Base-by-base conservation (phyloP, 1,140 invertebrate species). In the Psix sp. region DNA sequence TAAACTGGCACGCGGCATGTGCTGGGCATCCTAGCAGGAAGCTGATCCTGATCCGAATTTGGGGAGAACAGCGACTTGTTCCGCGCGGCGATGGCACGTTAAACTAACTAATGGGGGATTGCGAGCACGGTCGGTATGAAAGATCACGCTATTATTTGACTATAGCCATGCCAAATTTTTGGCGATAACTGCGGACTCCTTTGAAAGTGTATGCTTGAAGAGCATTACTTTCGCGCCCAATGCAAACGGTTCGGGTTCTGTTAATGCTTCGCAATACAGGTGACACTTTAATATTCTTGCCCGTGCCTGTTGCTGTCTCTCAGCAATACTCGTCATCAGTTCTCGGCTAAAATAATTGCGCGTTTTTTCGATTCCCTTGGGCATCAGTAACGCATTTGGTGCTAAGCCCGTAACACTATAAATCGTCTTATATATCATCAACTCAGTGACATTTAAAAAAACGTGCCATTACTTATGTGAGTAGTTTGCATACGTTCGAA, bases 101-200 rank as follows among this genome's bases (percentile, higher is more conserved):
- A n/a, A n/a, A n/a, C n/a, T n/a, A n/a, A n/a, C n/a, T n/a, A n/a
- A n/a, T n/a, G n/a, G n/a, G n/a, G n/a, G n/a, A n/a, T n/a, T n/a
- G n/a, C n/a, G n/a, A n/a, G n/a, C n/a, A n/a, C n/a, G n/a, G n/a
- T n/a, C n/a, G n/a, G n/a, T n/a, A n/a, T n/a, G n/a, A n/a, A n/a
- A n/a, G n/a, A n/a, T n/a, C n/a, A n/a, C n/a, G n/a, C n/a, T n/a
- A n/a, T n/a, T n/a, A n/a, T n/a, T n/a, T n/a, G n/a, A n/a, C n/a
- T 45, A 45, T 1, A 24, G 6, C 13, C 24, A 18, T n/a, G 42
- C 10, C 5, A 45, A 13, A 9, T 45, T 26, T 45, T 15, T 26
- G n/a, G 21, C n/a, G n/a, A 45, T 5, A n/a, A 11, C 21, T 6
- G 24, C 2, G 13, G 7, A 10, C 5, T 9, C 5, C 14, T 26